Conservation (phyloP, 2,888 invertebrate genomes). For the Tolmerus cingulatus region DNA sequence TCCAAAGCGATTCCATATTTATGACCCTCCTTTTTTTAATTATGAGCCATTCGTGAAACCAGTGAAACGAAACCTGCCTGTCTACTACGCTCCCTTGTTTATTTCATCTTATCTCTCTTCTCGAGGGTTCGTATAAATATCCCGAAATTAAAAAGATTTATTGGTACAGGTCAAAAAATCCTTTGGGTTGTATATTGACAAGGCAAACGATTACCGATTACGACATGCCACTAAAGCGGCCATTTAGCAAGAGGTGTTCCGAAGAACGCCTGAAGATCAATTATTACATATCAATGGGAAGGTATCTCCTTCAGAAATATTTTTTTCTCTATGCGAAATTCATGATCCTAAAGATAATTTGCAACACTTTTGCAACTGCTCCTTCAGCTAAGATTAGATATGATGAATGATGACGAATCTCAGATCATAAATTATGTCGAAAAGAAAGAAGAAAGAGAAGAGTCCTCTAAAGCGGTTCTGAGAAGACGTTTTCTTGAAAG, state of each 20-base stretch:
- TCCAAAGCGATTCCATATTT: not conserved
- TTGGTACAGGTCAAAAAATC: not conserved
- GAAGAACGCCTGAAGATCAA: not conserved
- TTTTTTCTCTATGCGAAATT: not conserved
- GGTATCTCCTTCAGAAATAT: not conserved
- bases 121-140: not conserved
- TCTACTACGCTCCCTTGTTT: not conserved
- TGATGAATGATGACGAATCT: not conserved
- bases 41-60: not conserved
- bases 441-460: not conserved
- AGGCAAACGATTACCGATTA: not conserved
- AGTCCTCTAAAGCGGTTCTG: not conserved
- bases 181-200: not conserved
- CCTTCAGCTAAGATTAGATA: not conserved
- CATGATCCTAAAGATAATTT: not conserved
- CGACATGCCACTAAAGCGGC: not conserved
- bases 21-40: not conserved
- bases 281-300: not conserved
- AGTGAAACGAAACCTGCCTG: not conserved
- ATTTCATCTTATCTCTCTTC: not conserved
- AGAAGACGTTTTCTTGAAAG: not conserved
- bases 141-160: not conserved
- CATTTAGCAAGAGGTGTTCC: not conserved
- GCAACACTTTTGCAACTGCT: not conserved
- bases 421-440: not conserved